These are phyloP conservation scores for Drosophila triauraria DNA, from an alignment of 1,140 invertebrate genomes.

Conservation along the genomic window DNA sequence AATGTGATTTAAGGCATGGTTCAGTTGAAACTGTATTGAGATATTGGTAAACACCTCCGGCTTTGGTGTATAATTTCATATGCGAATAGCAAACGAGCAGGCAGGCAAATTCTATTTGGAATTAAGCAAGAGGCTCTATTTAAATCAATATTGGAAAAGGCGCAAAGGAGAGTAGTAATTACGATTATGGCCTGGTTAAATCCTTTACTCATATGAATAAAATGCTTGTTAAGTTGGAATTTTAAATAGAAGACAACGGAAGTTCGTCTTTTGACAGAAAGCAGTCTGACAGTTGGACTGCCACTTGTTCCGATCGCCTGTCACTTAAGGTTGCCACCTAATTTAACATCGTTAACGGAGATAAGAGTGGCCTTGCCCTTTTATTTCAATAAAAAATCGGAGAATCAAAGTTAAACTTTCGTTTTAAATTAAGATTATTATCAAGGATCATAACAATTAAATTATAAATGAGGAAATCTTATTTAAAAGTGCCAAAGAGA, in stretches of 20 bases:
- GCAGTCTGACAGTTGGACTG: too few relatives aligned
- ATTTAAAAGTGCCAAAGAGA: too few relatives aligned
- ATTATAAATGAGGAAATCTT: not conserved
- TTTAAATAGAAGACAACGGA: not conserved
- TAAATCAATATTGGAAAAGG: conserved; percentile 9
- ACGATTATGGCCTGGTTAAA: not conserved
- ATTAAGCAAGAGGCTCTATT: not conserved
- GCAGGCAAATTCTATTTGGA: conserved; percentile 13
- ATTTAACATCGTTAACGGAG: too few relatives aligned
- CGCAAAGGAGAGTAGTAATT: not conserved
- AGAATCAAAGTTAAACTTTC: not conserved
- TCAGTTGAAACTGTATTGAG: conserved; percentile 2
- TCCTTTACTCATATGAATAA: too few relatives aligned
- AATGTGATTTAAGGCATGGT: conserved; percentile 34
- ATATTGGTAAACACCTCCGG: conserved; percentile 32
- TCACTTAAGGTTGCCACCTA: too few relatives aligned
- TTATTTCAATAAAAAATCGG: not conserved
- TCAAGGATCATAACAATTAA: conserved; percentile 4
- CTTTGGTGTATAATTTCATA: conserved; percentile 10
- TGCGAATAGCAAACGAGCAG: conserved; percentile 2
- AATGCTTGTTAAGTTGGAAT: not conserved
- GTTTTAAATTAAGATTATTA: not conserved
- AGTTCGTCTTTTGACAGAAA: not conserved
- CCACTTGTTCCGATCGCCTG: too few relatives aligned
- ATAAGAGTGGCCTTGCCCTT: too few relatives aligned